These are phyloP conservation scores for Odontophorus gujanensis DNA, from an alignment of 2,113 vertebrate genomes.

Conservation along the genomic window DNA sequence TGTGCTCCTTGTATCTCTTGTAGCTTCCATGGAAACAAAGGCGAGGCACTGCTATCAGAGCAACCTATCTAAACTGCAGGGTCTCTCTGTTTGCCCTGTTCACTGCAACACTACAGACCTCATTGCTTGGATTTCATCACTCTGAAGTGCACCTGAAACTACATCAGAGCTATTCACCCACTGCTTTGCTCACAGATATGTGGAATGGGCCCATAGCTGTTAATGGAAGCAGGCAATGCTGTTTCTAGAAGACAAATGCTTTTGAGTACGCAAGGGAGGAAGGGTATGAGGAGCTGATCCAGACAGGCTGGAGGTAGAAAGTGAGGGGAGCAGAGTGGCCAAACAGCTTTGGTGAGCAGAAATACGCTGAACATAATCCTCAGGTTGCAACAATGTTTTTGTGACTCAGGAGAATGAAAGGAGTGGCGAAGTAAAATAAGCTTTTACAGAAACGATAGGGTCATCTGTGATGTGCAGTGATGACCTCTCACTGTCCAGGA, in stretches of 20 bases:
- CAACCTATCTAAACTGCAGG: too few relatives aligned
- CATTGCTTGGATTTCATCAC: too few relatives aligned
- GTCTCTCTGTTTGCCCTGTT: too few relatives aligned
- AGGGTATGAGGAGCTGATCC: background rate
- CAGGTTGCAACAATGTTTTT: background rate
- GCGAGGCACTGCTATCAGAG: too few relatives aligned
- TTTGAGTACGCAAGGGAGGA: background rate
- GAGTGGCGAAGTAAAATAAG: too few relatives aligned
- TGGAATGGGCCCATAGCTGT: background rate
- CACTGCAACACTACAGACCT: too few relatives aligned
- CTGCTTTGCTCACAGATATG: background rate
- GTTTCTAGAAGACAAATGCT: background rate
- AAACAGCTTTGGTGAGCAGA: background rate
- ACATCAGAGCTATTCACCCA: background rate
- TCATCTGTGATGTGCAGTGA: background rate
- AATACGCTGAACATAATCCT: background rate
- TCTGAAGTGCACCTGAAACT: background rate
- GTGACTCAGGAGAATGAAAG: background rate
- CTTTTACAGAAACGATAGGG: too few relatives aligned
- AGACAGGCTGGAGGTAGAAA: background rate
- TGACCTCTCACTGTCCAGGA: too few relatives aligned
- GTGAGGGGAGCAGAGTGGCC: too few relatives aligned
- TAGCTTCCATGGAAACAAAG: too few relatives aligned
- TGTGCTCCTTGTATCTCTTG: too few relatives aligned
- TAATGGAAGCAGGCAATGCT: background rate